Evolutionary conservation across 2,113 vertebrate genomes (phyloP).

Genomic region (Cromileptes altivelis): DNA sequence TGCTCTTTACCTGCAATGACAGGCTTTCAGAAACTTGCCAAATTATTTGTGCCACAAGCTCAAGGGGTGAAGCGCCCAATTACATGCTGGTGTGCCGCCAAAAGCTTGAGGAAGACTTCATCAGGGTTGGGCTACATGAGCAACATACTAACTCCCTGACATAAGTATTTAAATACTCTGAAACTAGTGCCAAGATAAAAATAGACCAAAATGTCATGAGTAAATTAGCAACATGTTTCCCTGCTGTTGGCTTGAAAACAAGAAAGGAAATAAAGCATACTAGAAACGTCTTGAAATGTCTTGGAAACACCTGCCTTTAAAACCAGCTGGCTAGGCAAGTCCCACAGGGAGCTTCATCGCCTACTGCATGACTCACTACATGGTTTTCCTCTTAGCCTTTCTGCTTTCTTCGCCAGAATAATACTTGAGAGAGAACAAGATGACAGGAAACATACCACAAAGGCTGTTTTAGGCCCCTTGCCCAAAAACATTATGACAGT

Average conservation of each 20-base stretch:
- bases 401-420: slow-evolving; percentile 36
- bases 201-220: slow-evolving; percentile 13
- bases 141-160: slow-evolving; percentile 35
- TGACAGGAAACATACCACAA: slow-evolving; percentile 45
- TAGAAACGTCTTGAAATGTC: slow-evolving; percentile 19
- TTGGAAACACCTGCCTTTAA: slow-evolving; percentile 51
- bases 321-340: slow-evolving; percentile 38
- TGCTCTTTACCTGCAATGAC: slow-evolving; percentile 30
- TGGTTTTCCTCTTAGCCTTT: slow-evolving; percentile 62
- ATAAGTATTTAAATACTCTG: slow-evolving; percentile 17
- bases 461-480: slow-evolving; percentile 31
- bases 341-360: slow-evolving; percentile 44
- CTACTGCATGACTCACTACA: slow-evolving; percentile 61
- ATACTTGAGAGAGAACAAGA: slow-evolving; percentile 33
- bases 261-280: slow-evolving; percentile 12
- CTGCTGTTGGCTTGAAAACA: slow-evolving; percentile 15
- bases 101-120: slow-evolving; percentile 9
- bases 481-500: slow-evolving; percentile 34
- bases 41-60: slow-evolving; percentile 5
- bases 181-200: slow-evolving; percentile 26
- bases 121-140: slow-evolving; percentile 25
- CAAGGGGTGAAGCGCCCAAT: not conserved
- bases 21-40: slow-evolving; percentile 14
- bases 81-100: slow-evolving; percentile 9
- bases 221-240: slow-evolving; percentile 30